Evolutionary conservation across 53 echinoderm and acorn worm species (phyloP), one percentile per base, ranked within the genome.

Genomic region (Patiria pectinifera): DNA sequence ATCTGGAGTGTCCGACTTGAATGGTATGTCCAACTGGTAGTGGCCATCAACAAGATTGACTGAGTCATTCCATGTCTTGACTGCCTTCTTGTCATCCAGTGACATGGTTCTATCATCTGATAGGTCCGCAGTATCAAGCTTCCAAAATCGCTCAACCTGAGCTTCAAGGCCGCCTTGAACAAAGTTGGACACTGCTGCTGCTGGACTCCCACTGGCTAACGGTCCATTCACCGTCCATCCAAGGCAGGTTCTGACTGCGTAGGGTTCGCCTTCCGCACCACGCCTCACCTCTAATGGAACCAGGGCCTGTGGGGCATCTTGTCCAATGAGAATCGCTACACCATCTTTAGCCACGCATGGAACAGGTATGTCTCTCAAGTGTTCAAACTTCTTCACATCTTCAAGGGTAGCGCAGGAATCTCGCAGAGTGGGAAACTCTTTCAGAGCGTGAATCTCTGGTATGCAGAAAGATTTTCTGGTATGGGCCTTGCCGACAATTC

Each of bases 221-320:
- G 87, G 91, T 4, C 94, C 94, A 91, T 77, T 93, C 62, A 90
- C 70, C 6, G 91, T 53, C 95, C 95, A 95, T 7, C 95, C 95
- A 11, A 94, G 49, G 23, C 71, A 25, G 15, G 92, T 95, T 35
- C 88, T 62, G 18, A 92, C 87, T 4, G 95, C 95, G 87, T 93
- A 94, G 53, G 92, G 87, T 3, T 93, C 92, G 6, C 89, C 93
- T 69, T 48, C 61, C 23, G 47, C 11, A 6, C 89, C 91, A 21
- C n/a, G 4, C 53, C 85, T 93, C 18, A 95, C 94, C 53, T 95
- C 93, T 4, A 92, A 78, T 21, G 95, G 93, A 18, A 87, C 46
- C 78, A 92, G 63, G 19, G 82, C 94, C 16, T 93, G 89, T 15
- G 95, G 95, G 13, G 49, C 81, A 92, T 95, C 89, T 66, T 92